Evolutionary conservation across 2,888 invertebrate genomes (phyloP).

Genomic region (Trichopoda pennipes): DNA sequence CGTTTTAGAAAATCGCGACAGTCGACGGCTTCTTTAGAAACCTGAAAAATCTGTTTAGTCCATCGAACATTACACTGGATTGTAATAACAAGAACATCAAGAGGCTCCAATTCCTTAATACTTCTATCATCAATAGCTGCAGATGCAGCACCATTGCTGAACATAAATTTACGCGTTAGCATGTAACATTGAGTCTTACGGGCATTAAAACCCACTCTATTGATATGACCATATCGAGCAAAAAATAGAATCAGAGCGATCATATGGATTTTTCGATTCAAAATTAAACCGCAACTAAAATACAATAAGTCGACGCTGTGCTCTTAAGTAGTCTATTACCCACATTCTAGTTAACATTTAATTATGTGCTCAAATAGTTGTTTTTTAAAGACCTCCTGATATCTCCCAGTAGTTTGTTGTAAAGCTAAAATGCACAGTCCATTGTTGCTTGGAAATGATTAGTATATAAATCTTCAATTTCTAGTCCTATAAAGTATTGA

Average conservation of each 20-base stretch:
- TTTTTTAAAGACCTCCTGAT: conserved; percentile 46
- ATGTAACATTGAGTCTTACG: too few species aligned
- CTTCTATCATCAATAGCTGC: too few species aligned
- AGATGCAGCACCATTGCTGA: too few species aligned
- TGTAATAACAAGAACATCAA: too few species aligned
- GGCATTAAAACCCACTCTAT: too few species aligned
- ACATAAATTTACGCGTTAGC: too few species aligned
- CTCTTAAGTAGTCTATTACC: conserved; percentile 32
- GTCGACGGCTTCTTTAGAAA: too few species aligned
- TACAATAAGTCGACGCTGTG: not conserved
- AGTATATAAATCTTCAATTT: conserved; percentile 59
- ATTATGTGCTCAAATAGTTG: conserved; percentile 32
- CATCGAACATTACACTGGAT: too few species aligned
- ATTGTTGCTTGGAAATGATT: not conserved
- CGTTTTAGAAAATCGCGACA: too few species aligned
- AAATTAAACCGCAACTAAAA: conserved; percentile 68
- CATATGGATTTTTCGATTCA: conserved; percentile 76
- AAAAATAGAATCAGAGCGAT: conserved; percentile 74
- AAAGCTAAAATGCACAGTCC: conserved; percentile 10
- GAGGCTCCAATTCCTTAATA: too few species aligned
- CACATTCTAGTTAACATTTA: conserved; percentile 5
- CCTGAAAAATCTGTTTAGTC: too few species aligned
- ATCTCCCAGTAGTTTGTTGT: conserved; percentile 55
- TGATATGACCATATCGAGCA: too few species aligned
- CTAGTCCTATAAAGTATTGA: conserved; percentile 81